Percentiles rank a stretch among this genome's conserved stretches.
Evolutionary conservation across 1,140 invertebrate genomes (phyloP).

Genomic region (Papilio dardanus): DNA sequence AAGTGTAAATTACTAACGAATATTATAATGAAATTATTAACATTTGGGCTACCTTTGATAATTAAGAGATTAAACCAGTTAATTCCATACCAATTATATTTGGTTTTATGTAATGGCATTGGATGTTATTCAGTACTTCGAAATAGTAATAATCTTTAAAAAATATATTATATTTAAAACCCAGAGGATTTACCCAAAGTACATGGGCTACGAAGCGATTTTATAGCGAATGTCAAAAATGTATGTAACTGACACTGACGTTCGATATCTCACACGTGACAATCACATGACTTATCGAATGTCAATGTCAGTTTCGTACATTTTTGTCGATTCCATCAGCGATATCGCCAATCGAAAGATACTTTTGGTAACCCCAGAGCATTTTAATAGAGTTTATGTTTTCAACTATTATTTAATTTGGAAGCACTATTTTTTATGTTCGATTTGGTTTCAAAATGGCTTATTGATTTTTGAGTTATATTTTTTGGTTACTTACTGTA

Average conservation of each 20-base stretch:
- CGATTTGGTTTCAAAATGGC: neutral
- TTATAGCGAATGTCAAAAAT: too few relatives aligned
- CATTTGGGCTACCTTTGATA: conserved; percentile 3
- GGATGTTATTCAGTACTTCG: neutral
- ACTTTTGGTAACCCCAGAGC: too few relatives aligned
- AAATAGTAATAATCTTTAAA: neutral
- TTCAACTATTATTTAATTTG: neutral
- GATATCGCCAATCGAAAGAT: too few relatives aligned
- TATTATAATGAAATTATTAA: neutral
- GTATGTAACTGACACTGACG: too few relatives aligned
- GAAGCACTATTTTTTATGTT: neutral
- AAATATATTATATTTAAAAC: neutral
- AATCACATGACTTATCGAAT: too few relatives aligned
- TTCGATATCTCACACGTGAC: too few relatives aligned
- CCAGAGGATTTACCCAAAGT: too few relatives aligned
- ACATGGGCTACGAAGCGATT: too few relatives aligned
- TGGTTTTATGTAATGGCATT: neutral
- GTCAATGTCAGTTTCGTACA: too few relatives aligned
- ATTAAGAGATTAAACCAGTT: neutral
- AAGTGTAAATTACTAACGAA: neutral
- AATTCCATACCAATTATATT: conserved; percentile 6
- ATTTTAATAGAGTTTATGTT: neutral
- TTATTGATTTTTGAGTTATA: too few relatives aligned
- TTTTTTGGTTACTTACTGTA: too few relatives aligned
- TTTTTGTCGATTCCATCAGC: too few relatives aligned